Base-by-base conservation (phyloP, 1,140 invertebrate species). In the Bombus consobrinus region DNA sequence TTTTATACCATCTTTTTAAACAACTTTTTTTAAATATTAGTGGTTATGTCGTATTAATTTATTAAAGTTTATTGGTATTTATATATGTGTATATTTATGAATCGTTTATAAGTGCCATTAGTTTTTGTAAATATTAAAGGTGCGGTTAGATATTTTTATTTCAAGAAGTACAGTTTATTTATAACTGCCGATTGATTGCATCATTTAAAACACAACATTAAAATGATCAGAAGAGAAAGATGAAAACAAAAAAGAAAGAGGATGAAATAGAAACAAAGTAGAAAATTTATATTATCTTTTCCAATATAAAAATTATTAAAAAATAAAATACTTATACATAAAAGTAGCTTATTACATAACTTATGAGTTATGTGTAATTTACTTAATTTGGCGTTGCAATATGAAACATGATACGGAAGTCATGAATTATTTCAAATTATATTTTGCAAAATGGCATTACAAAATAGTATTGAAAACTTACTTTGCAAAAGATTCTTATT, bases 131-230 rank as follows among this genome's bases (percentile, higher is more conserved):
- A 6, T 81, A 47, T 34, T 72, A 37, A 74, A 43, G 12, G 53
- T 73, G 68, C 47, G 41, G 22, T 73, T 62, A 81, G 47, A 39
- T 47, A 69, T 81, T 71, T 32, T 73, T 43, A 41, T 71, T 73
- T 73, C 12, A 37, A 73, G 25, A 81, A 59, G 32, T 81, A 73
- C 28, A 41, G 5, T 71, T 71, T 41, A 37, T 71, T 41, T 41
- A 25, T 25, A 41, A 39, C 12, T 39, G 37, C 25, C 12, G 28
- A 34, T 41, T 37, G 34, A 71, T 37, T 28, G 10, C 13, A 5
- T 37, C 2, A 41, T 39, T 39, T 28, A 10, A n/a, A 15, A 41
- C 5, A 22, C 18, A 53, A 53, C 18, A 53, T 22, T 53, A 18
- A 22, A 53, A 53, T 53, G 18, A 53, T 22, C 47, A 6, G 47